phyloP scores from a whole-genome alignment of 2,113 vertebrate species.

The Heloderma charlesbogerti region DNA sequence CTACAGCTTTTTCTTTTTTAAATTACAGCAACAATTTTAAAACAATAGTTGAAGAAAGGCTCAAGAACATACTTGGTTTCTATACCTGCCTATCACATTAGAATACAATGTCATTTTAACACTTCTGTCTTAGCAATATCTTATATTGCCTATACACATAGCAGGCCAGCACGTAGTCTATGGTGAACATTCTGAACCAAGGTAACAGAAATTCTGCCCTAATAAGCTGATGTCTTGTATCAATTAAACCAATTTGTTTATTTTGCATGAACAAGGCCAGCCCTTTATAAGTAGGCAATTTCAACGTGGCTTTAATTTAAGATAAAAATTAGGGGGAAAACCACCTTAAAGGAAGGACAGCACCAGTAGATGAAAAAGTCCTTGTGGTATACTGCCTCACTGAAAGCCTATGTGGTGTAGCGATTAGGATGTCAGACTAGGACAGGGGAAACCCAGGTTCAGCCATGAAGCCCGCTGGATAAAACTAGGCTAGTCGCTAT shows the following conservation, averaged over 20 bases:
- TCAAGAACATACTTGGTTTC: not conserved
- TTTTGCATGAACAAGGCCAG: not conserved
- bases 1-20: not conserved
- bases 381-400: not conserved
- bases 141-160: not conserved
- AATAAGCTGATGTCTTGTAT: not conserved
- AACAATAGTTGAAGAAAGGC: not conserved
- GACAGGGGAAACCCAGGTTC: no score
- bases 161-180: not conserved
- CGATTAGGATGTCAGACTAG: no score
- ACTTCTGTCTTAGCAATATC: not conserved
- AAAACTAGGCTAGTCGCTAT: no score
- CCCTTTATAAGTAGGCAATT: not conserved
- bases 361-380: not conserved
- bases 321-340: no score
- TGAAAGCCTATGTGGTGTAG: not conserved
- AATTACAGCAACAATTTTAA: not conserved
- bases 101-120: not conserved
- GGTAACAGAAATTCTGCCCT: not conserved
- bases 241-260: not conserved
- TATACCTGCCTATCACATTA: not conserved
- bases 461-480: no score
- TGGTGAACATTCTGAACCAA: not conserved
- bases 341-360: no score
- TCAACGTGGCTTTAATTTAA: no score